Base-by-base conservation (phyloP, 2,888 invertebrate genomes). In the Sycophila texana region DNA sequence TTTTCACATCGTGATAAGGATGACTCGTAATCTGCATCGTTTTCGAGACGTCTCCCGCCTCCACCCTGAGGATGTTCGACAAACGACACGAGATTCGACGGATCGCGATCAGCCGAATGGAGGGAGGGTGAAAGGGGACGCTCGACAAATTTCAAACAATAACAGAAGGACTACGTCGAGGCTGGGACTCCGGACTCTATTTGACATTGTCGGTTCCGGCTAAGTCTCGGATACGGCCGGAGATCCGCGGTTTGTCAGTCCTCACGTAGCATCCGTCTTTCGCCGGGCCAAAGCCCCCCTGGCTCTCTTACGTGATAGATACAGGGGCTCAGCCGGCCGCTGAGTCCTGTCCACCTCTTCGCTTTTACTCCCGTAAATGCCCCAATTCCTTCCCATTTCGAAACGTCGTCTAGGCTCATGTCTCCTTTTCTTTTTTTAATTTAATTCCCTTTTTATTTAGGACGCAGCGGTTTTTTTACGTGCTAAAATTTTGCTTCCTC, bases 231-330 rank as follows among this genome's bases (percentile, higher is more conserved):
- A 20, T 26, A 14, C 60, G 12, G 26, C 18, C 18, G 1, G 47
- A 63, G 18, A 63, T 57, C 16, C 39, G 57, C 26, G 66, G 55
- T 66, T 51, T 26, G 47, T 18, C 20, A 20, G 30, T 47, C 26
- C n/a, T 30, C 61, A 57, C 49, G 65, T 73, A 53, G 60, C 72
- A 77, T 72, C 58, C 55, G 77, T 65, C 66, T 72, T 72, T 72
- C 58, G 20, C 13, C 39, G 53, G 16, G 58, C 16, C 63, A 63
- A 63, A 63, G 63, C 63, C 49, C 4, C 39, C 39, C 26, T 67
- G 68, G 81, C 81, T 83, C 81, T 82, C 80, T 80, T 70, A 72
- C 82, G 85, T 85, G 85, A 85, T 82, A 83, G 85, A 85, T 85
- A 83, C 81, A 81, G 72, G 81, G 81, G 81, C 82, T 81, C 72